Evolutionary conservation across 2,888 invertebrate genomes (phyloP).

Genomic region (Carabus problematicus): DNA sequence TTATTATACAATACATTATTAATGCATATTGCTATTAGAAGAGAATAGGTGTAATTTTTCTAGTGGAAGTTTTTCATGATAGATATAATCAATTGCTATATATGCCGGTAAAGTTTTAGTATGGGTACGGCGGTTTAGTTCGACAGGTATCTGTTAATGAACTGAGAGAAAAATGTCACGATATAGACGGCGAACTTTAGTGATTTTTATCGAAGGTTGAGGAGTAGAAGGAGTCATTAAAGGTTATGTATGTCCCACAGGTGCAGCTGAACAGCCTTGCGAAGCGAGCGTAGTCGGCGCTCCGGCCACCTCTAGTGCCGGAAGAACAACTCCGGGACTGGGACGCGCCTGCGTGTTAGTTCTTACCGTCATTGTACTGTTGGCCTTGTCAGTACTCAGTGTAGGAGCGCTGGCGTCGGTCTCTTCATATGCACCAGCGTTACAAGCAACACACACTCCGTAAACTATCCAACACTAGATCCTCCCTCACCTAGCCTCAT

Average conservation of each 20-base stretch:
- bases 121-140: no score
- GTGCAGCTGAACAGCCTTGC: slow-evolving; percentile 39
- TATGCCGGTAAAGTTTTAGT: no score
- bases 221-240: slow-evolving; percentile 33
- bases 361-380: neutral
- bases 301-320: slow-evolving; percentile 44
- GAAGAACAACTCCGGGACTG: neutral
- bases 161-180: slow-evolving; percentile 26
- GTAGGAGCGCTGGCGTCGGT: no score
- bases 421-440: neutral
- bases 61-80: no score
- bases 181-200: slow-evolving; percentile 34
- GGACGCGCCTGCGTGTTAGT: slow-evolving; percentile 5
- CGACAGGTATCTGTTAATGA: slow-evolving; percentile 6
- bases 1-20: no score
- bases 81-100: no score
- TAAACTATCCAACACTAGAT: neutral
- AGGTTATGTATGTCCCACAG: slow-evolving; percentile 41
- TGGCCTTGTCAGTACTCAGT: neutral
- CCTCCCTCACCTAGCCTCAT: neutral
- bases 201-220: slow-evolving; percentile 35
- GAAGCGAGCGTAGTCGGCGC: slow-evolving; percentile 51
- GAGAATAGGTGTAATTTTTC: no score
- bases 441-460: neutral
- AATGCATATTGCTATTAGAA: no score